Evolutionary conservation across 2,113 vertebrate genomes (phyloP).

Genomic region (Dendrocopos noguchii): DNA sequence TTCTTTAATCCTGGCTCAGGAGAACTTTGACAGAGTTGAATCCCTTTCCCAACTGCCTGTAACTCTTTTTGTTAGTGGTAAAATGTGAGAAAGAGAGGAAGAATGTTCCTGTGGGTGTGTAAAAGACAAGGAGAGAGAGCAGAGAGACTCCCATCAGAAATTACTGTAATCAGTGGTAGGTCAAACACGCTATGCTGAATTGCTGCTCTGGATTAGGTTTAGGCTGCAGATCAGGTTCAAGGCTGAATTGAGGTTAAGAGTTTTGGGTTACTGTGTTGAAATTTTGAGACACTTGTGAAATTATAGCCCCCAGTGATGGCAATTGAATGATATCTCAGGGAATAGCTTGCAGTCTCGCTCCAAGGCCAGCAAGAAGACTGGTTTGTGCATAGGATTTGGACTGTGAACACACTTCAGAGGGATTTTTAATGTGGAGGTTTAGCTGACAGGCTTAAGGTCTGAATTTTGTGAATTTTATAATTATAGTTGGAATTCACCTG

Average conservation of each 20-base stretch:
- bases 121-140: not conserved
- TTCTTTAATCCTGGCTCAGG: not conserved
- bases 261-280: conserved; percentile 30
- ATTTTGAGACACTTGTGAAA: conserved; percentile 54
- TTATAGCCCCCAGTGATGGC: not conserved
- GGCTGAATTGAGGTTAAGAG: conserved; percentile 25
- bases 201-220: conserved; percentile 15
- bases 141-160: not conserved
- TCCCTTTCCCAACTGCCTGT: not conserved
- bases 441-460: not conserved
- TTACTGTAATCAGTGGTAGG: not conserved
- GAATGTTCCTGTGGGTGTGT: not conserved
- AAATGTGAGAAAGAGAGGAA: not conserved
- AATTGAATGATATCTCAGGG: not conserved
- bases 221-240: conserved; percentile 28
- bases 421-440: not conserved
- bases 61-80: not conserved
- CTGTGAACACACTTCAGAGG: not conserved
- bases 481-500: not conserved
- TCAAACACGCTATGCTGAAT: not conserved
- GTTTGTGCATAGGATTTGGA: not conserved
- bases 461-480: not conserved
- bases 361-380: not conserved
- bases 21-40: not conserved
- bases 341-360: not conserved